phyloP scores from a whole-genome alignment of 2,797 vertebrate genomes.

The Coregonus sp. region DNA sequence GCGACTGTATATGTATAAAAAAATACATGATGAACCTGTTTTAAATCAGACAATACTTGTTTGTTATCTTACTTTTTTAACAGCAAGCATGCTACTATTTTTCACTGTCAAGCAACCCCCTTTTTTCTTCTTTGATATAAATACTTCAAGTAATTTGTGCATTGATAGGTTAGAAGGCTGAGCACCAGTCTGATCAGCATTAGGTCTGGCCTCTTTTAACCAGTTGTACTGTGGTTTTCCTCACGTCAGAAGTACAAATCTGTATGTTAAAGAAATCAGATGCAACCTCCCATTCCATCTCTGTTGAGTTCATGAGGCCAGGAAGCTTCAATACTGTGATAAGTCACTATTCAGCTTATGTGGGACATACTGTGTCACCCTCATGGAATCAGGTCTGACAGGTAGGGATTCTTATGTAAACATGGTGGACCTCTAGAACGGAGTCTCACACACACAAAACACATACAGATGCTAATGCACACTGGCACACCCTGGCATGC shows the following conservation, averaged over 20 bases:
- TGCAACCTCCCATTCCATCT: slow-evolving; percentile 8
- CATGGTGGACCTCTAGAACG: slow-evolving; percentile 36
- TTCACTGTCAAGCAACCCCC: slow-evolving; percentile 24
- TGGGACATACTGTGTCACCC: too few species aligned
- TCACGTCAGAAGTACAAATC: too few species aligned
- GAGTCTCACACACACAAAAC: slow-evolving; percentile 31
- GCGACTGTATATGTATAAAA: neutral
- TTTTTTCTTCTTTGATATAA: slow-evolving; percentile 45
- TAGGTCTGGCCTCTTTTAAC: neutral
- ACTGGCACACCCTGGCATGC: neutral
- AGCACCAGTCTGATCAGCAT: slow-evolving; percentile 32
- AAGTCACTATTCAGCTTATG: too few species aligned
- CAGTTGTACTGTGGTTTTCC: too few species aligned
- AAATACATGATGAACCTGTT: neutral
- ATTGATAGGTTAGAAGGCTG: slow-evolving; percentile 24
- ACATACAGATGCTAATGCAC: neutral
- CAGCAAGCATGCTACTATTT: slow-evolving; percentile 2
- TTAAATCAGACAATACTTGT: neutral
- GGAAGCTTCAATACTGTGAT: neutral
- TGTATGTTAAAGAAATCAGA: slow-evolving; percentile 3
- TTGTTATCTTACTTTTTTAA: slow-evolving; percentile 1
- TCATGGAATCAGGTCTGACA: slow-evolving; percentile 17
- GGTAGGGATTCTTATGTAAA: slow-evolving; percentile 32
- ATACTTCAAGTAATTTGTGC: slow-evolving; percentile 53
- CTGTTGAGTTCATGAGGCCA: slow-evolving; percentile 9